Evolutionary conservation across 2,797 vertebrate species (phyloP), one percentile per base, ranked within the genome.

Genomic region (Vespertilio murinus): DNA sequence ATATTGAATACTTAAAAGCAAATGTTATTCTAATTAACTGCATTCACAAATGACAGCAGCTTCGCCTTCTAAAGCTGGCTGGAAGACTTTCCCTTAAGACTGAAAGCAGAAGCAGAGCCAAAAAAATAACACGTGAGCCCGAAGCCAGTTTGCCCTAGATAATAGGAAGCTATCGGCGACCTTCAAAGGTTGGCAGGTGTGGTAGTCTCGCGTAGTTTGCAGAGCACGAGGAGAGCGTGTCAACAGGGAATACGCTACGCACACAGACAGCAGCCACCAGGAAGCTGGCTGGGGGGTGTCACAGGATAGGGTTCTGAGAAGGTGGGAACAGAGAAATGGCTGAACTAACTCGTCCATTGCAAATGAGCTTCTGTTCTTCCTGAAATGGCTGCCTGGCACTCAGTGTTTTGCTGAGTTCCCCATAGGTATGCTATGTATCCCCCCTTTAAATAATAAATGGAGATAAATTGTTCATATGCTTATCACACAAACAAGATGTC

Each of bases 1-100:
- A 97, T 97, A 90, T 85, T 79, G 93, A 96, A 91, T 96, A 97
- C 90, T 96, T 97, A 56, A 97, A 96, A 97, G 94, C 92, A 97
- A 97, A 97, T 96, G 59, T 97, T 97, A 88, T 91, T 97, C 94
- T 97, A 97, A 98, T 98, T 97, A 98, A 97, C 90, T 79, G 35
- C 59, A 83, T 91, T 96, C 92, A 95, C 71, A 96, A 94, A 95
- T 94, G 79, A 87, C 80, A 91, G 85, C 83, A 93, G 80, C 38
- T 95, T 89, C 77, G 96, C 80, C 47, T 90, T 69, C 78, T 77
- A 83, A 96, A 96, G 73, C 81, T 91, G 61, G n/a, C 88, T 94
- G 88, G 52, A 91, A 12, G 10, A 78, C 81, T 77, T 88, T 70
- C 83, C 84, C 92, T 78, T 23, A 95, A 96, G 75, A 70, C 45